Base-by-base conservation (phyloP, 1,140 invertebrate genomes). In the Pseudoatta argentina region DNA sequence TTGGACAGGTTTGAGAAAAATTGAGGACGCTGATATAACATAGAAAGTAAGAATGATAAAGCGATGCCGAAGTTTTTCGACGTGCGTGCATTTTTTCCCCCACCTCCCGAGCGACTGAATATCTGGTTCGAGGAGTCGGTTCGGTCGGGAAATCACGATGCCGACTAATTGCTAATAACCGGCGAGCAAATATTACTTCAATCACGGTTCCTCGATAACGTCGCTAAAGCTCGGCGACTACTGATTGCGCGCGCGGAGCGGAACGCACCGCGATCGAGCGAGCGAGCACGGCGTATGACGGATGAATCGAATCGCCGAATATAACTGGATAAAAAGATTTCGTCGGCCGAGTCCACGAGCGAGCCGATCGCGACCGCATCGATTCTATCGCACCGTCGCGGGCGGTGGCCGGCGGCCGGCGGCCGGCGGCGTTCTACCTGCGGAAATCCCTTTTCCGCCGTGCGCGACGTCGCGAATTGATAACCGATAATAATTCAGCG, bases 81-180 rank as follows among this genome's bases (percentile, higher is more conserved):
- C 6, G 44, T 14, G 55, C 27, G 30, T 48, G 73, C 44, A 21
- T 78, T 77, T 39, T 44, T 55, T 14, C 6, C 3, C 4, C 0
- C 18, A 2, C 18, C 12, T 16, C 16, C 27, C 48, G 18, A 14
- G 3, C 30, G 44, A 18, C 6, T 67, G 48, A 55, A 64, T 78
- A 78, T 85, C 83, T 53, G 82, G 39, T 83, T 87, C 72, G 87
- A 89, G 57, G 75, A 89, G 75, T 73, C 85, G 78, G 66, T 73
- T 83, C 53, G 66, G 39, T 57, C 51, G 66, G 87, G 85, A 78
- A 86, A 83, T 69, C 59, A 55, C 79, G 79, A 90, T 79, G 86
- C 87, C 79, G 57, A 34, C 59, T 90, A 90, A 90, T 90, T 90
- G 89, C 88, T 90, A 90, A 90, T 90, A 90, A 90, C 85, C 89